A percentile compares a stretch with the other conserved stretches of the same genome.
Evolutionary conservation across 2,888 invertebrate species (phyloP).

Genomic region (Tolmerus cingulatus): DNA sequence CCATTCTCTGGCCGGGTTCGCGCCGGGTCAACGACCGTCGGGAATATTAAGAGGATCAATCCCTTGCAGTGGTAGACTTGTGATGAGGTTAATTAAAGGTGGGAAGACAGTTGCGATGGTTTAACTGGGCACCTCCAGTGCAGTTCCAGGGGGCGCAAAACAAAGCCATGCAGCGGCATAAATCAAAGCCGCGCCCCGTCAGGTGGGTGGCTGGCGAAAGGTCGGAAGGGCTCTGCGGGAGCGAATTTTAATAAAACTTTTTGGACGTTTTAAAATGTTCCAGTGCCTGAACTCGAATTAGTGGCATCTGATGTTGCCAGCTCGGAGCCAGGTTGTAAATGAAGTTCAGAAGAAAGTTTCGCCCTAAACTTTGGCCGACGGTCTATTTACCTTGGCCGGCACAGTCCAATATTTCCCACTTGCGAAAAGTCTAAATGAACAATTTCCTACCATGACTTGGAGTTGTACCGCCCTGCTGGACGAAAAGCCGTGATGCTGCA

Average conservation of each 20-base stretch:
- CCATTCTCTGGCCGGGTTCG: not conserved
- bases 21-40: not conserved
- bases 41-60: not conserved
- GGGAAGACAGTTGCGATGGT: not conserved
- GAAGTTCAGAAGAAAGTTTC: conserved; percentile 33
- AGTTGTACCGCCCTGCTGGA: not conserved
- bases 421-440: conserved; percentile 28
- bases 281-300: conserved; percentile 8
- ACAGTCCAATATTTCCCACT: conserved; percentile 21
- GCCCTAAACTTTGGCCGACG: not conserved
- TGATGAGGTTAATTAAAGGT: not conserved
- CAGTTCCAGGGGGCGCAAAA: not conserved
- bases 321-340: not conserved
- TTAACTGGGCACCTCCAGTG: not conserved
- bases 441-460: conserved; percentile 23
- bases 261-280: conserved; percentile 16
- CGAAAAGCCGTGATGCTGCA: conserved; percentile 12
- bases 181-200: not conserved
- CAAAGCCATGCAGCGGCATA: not conserved
- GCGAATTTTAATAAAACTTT: conserved; percentile 35
- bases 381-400: conserved; percentile 33
- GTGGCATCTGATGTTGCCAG: conserved; percentile 13
- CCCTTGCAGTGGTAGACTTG: not conserved
- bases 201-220: not conserved
- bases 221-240: not conserved